Base-by-base conservation (phyloP, 2,888 invertebrate species). In the Liopterus haemorrhoidalis region DNA sequence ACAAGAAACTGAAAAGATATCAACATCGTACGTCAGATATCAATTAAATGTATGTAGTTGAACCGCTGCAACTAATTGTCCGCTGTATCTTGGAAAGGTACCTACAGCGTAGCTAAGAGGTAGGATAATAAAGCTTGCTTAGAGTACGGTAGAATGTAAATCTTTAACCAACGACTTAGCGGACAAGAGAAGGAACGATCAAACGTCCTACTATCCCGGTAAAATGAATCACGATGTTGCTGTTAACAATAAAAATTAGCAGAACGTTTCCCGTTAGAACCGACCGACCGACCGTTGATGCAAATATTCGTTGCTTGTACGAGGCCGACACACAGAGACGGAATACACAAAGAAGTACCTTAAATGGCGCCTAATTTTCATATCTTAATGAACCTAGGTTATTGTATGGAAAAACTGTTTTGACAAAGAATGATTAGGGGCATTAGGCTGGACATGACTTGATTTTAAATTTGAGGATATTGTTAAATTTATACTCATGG, bases 161-260 rank as follows among this genome's bases (percentile, higher is more conserved):
- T 14, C 15, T 12, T 8, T 33, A 18, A n/a, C 15, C 8, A 18
- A 3, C 25, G 25, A 25, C 25, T 11, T 25, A 25, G n/a, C 14
- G 18, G n/a, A 32, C 12, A n/a, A 14, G n/a, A 32, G 12, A 33
- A 19, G 8, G 15, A 18, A 20, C 20, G 20, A 33, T 18, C 19
- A 20, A 20, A 20, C 28, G 45, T 45, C 45, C 45, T 45, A 45
- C 45, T 45, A 45, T 45, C 45, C 45, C 45, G 45, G 45, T 45
- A 45, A 45, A 45, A 45, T 39, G 39, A 39, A 45, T 45, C 45
- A 45, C 45, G 45, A 45, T 31, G 27, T 31, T 32, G 38, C 37
- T 15, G 45, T 31, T 22, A 37, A 44, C 43, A 38, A 31, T 43
- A 43, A 43, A 43, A 43, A 43, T 43, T 35, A 38, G 37, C 30